Evolutionary conservation across 2,797 vertebrate genomes (phyloP).

Genomic region (Aeoliscus strigatus): DNA sequence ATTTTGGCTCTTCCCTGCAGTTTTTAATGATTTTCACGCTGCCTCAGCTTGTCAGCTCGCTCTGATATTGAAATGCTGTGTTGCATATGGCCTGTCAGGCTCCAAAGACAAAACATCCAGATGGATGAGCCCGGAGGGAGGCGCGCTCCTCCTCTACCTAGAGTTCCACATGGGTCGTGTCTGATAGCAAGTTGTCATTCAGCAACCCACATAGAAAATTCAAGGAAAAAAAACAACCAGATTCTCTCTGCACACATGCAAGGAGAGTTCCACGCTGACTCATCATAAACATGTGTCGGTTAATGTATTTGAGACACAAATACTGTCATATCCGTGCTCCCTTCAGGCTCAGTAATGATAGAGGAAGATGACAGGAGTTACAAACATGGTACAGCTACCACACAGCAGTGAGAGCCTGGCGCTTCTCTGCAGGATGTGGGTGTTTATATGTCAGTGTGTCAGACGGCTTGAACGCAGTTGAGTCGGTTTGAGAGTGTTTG

Average conservation of each 20-base stretch:
- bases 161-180: constrained; percentile 44
- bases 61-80: constrained; percentile 50
- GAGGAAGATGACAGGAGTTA: constrained; percentile 58
- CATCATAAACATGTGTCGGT: constrained; percentile 59
- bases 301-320: constrained; percentile 61
- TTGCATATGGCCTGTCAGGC: constrained; percentile 35
- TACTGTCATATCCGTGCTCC: constrained; percentile 44
- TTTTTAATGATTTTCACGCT: constrained; percentile 36
- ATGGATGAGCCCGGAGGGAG: constrained; percentile 40
- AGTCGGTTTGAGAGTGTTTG: constrained; percentile 36
- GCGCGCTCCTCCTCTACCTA: constrained; percentile 28
- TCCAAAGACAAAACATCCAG: constrained; percentile 47
- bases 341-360: constrained; percentile 58
- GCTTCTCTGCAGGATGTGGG: constrained; percentile 53
- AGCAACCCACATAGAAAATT: constrained; percentile 39
- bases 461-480: too few relatives aligned
- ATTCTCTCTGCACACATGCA: too few relatives aligned
- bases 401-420: constrained; percentile 44
- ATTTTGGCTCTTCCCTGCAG: constrained; percentile 34
- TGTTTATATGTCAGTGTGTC: constrained; percentile 66
- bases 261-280: constrained; percentile 29
- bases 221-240: constrained; percentile 22
- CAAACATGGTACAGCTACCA: constrained; percentile 63
- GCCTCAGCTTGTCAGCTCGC: constrained; percentile 33
- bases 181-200: constrained; percentile 56